Evolutionary conservation across 2,888 invertebrate genomes (phyloP), one percentile per base, ranked within the genome.

Genomic region (Dioctria rufipes): DNA sequence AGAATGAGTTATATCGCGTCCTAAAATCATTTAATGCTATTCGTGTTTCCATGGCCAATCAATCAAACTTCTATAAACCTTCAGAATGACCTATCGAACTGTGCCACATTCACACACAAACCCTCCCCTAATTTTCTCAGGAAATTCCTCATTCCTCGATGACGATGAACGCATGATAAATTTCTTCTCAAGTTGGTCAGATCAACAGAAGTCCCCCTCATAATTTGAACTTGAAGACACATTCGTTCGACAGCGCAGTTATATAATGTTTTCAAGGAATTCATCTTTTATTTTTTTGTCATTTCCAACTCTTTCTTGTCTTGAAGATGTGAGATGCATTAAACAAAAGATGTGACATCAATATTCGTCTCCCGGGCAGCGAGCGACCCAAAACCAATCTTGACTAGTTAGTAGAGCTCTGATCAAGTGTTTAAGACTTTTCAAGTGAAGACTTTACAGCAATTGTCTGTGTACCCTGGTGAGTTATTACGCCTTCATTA

Each of bases 111-210:
- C 25, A 69, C 40, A 69, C 67, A 25, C 11, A 8, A 54, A 54
- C 25, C 73, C 73, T 73, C 73, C 73, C 73, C 73, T 58, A 73
- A 73, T 73, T 73, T 73, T 60, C 60, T 73, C 9, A 73, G 73
- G 73, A 73, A 73, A 58, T 73, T 73, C 43, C 73, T 73, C 60
- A 58, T 73, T 73, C 43, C 73, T 73, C 60, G 73, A 73, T 73
- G 73, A 73, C 73, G 73, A 39, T 73, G 25, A 25, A 25, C 73
- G 37, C 73, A 73, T 73, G 73, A 73, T 73, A 73, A 73, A 73
- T 73, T 58, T 73, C 58, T 39, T 46, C 54, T 73, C 6, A 9
- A 42, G 40, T 58, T 11, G 58, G 60, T 9, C 66, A n/a, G 61
- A 11, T 4, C 61, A 39, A 37, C 5, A 61, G n/a, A 11, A 39